Percentiles rank a stretch among this genome's conserved stretches.
Evolutionary conservation across 37 sponge, comb jelly and placozoan genomes (phyloP).

Genomic region (Hormiphora californensis): DNA sequence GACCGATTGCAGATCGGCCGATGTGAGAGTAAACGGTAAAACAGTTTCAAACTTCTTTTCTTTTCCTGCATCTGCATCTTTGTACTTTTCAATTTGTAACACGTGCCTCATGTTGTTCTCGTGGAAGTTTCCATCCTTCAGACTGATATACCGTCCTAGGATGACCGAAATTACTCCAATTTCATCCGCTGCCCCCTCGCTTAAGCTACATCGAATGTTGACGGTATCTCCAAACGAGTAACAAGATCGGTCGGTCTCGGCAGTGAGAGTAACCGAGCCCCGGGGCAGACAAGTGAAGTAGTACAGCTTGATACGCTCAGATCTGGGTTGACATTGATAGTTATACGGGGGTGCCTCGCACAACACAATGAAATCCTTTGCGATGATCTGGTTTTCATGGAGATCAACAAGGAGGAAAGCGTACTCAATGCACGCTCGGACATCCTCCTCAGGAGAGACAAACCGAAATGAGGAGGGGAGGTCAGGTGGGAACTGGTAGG

Average conservation of each 20-base stretch:
- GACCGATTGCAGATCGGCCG: not conserved
- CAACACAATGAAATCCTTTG: not conserved
- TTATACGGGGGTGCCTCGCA: not conserved
- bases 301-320: not conserved
- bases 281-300: not conserved
- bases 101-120: not conserved
- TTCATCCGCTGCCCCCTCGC: not conserved
- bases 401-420: conserved; percentile 1
- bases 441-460: not conserved
- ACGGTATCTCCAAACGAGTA: not conserved
- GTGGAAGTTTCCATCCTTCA: not conserved
- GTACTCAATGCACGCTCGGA: not conserved
- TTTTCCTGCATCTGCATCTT: not conserved
- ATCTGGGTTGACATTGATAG: not conserved
- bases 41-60: not conserved
- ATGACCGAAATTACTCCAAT: not conserved
- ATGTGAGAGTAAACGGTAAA: not conserved
- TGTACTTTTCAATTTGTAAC: not conserved
- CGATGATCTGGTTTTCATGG: conserved; percentile 5
- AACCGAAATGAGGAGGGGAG: not conserved
- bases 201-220: not conserved
- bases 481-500: conserved; percentile 9
- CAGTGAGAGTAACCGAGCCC: not conserved
- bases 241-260: not conserved
- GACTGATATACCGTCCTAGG: not conserved